These are phyloP conservation scores for Drosophila melanica DNA, from an alignment of 1,140 invertebrate genomes.

Conservation along the genomic window DNA sequence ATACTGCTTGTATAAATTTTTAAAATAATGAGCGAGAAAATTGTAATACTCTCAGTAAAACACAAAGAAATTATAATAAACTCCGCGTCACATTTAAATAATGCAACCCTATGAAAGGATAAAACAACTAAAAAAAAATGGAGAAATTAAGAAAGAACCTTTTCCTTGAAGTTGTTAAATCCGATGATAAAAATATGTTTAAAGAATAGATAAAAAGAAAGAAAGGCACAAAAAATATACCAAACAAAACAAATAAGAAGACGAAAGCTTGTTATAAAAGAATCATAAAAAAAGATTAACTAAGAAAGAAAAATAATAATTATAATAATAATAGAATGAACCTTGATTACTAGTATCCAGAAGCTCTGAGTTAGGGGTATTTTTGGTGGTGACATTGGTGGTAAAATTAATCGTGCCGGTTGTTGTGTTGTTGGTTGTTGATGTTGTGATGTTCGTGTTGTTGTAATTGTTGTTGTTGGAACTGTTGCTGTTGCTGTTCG, in stretches of 20 bases:
- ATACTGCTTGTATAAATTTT: no score
- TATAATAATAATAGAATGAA: conserved; percentile 78
- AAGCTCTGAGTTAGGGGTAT: conserved; percentile 78
- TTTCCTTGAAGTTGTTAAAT: neutral
- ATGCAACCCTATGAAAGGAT: neutral
- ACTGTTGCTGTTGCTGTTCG: conserved; percentile 56
- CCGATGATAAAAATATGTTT: neutral
- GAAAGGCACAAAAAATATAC: conserved; percentile 26
- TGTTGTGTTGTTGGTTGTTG: conserved; percentile 68
- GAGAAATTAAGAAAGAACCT: neutral
- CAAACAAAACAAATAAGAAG: neutral
- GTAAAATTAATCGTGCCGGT: conserved; percentile 74
- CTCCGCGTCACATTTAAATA: no score
- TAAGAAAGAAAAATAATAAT: conserved; percentile 54
- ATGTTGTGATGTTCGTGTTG: conserved; percentile 58
- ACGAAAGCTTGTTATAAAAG: conserved; percentile 25
- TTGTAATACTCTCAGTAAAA: neutral
- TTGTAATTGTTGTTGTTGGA: conserved; percentile 55
- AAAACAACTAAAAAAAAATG: no score
- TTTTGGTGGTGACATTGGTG: conserved; percentile 76
- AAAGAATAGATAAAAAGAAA: neutral
- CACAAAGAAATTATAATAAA: no score
- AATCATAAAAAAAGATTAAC: conserved; percentile 32
- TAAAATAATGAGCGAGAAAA: neutral
- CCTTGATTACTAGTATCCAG: conserved; percentile 82